Percentiles rank a stretch among this genome's conserved stretches.
Evolutionary conservation across 2,113 vertebrate species (phyloP).

Genomic region (Xyliphius kryptos): DNA sequence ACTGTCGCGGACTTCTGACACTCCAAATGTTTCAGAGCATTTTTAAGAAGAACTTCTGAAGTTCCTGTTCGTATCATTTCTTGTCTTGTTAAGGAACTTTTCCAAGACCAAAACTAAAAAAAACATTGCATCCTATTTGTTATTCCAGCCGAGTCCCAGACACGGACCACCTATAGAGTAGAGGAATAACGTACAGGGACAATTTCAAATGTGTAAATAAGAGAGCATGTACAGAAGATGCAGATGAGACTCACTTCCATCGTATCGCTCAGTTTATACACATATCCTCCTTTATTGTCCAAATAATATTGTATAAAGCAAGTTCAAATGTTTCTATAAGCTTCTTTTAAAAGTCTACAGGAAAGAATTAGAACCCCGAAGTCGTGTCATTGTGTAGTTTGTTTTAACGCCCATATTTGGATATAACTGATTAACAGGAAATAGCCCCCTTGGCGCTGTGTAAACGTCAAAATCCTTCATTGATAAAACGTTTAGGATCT

Average conservation of each 20-base stretch:
- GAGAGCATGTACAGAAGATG: constrained; percentile 43
- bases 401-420: no score
- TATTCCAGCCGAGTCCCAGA: constrained; percentile 8
- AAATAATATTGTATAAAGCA: constrained; percentile 31
- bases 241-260: constrained; percentile 14
- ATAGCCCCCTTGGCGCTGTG: no score
- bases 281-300: constrained; percentile 32
- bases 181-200: constrained; percentile 46
- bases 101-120: constrained; percentile 29
- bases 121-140: constrained; percentile 12
- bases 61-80: constrained; percentile 24
- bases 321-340: constrained; percentile 5
- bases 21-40: neutral
- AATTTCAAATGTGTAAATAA: constrained; percentile 50
- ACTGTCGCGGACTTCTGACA: constrained; percentile 7
- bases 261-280: constrained; percentile 21
- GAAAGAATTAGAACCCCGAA: no score
- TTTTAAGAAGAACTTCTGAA: neutral
- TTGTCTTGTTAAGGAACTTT: constrained; percentile 4
- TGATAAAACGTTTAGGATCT: no score
- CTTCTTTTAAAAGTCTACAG: no score
- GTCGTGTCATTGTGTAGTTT: no score
- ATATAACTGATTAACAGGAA: no score
- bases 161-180: constrained; percentile 24
- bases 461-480: no score